phyloP scores from a whole-genome alignment of 1,140 invertebrate genomes.

The Drosophila ohnishii region DNA sequence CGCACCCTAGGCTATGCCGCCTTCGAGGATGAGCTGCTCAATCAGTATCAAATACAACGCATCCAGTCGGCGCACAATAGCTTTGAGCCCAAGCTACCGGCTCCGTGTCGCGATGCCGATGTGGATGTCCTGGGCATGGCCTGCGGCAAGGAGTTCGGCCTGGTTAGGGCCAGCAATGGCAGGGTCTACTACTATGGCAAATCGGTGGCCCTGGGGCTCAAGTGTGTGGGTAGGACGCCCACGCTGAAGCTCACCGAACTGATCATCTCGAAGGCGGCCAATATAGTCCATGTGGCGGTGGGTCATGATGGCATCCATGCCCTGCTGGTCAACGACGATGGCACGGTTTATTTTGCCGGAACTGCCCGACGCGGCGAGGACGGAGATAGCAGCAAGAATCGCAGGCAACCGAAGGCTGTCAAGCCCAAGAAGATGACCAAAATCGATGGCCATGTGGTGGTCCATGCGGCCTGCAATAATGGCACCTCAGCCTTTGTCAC shows the following conservation, averaged over 20 bases:
- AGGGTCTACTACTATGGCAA: constrained; percentile 92
- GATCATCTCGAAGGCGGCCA: constrained; percentile 89
- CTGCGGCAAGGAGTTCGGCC: constrained; percentile 92
- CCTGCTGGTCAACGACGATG: constrained; percentile 94
- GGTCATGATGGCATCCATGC: constrained; percentile 97
- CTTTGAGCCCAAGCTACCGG: constrained; percentile 81
- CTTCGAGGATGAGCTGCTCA: constrained; percentile 87
- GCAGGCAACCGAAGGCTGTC: constrained; percentile 93
- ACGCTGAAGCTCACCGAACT: constrained; percentile 90
- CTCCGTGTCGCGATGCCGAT: constrained; percentile 67
- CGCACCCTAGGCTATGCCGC: constrained; percentile 89
- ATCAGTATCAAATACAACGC: constrained; percentile 82
- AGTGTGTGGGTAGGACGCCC: constrained; percentile 83
- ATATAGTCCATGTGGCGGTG: constrained; percentile 91
- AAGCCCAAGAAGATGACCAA: constrained; percentile 97
- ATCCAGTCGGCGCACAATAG: constrained; percentile 81
- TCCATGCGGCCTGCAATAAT: constrained; percentile 95
- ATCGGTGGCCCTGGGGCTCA: constrained; percentile 85
- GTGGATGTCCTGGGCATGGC: constrained; percentile 80
- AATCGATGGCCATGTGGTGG: constrained; percentile 92
- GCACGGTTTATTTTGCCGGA: constrained; percentile 93
- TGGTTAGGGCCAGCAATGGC: constrained; percentile 89
- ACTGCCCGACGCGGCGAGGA: constrained; percentile 96
- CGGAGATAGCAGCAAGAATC: constrained; percentile 92
- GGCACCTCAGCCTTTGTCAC: constrained; percentile 96